Evolutionary conservation across 2,888 invertebrate species (phyloP), one percentile per base, ranked within the genome.

Genomic region (Amblyteles armatorius): DNA sequence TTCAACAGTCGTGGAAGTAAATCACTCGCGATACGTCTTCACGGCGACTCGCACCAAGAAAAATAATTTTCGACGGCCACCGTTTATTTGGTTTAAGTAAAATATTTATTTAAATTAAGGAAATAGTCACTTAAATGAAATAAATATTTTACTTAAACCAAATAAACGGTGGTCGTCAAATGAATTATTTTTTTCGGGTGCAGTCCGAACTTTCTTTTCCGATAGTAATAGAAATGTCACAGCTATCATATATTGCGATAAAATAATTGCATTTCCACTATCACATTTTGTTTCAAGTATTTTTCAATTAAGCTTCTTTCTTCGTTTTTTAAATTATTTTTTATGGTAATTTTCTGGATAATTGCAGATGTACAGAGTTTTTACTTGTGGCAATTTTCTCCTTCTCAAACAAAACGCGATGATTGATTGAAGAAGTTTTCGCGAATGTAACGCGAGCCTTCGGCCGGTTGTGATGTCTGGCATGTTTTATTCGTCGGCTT

Each of bases 361-460:
- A 2, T 19, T 40, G 40, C 9, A 2, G 40, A 40, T 40, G n/a
- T 19, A 9, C 55, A 22, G 22, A 22, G 29, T 9, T 26, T 26
- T 57, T 3, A 13, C 16, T 63, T 16, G 26, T 16, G 6, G 13
- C 16, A 29, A 33, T 29, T n/a, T 16, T 13, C 29, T n/a, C 6
- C 7, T 29, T n/a, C 16, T 33, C 33, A 0, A 5, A n/a, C 7
- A 48, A 29, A 63, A 48, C 36, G 26, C 60, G 55, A 74, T 16
- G 73, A 74, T 60, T 74, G 44, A 48, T 48, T 48, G 16, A 55
- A 40, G 19, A 36, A 68, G n/a, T 69, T 60, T 60, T 50, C 50
- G 22, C 50, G 50, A 69, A 50, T 22, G 69, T 13, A 69, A 63
- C n/a, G 22, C 26, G 36, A 65, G 68, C 40, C 76, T 55, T 65